Evolutionary conservation across 1,140 invertebrate genomes (phyloP), one percentile per base, ranked within the genome.

Genomic region (Bilobella aurantiaca): DNA sequence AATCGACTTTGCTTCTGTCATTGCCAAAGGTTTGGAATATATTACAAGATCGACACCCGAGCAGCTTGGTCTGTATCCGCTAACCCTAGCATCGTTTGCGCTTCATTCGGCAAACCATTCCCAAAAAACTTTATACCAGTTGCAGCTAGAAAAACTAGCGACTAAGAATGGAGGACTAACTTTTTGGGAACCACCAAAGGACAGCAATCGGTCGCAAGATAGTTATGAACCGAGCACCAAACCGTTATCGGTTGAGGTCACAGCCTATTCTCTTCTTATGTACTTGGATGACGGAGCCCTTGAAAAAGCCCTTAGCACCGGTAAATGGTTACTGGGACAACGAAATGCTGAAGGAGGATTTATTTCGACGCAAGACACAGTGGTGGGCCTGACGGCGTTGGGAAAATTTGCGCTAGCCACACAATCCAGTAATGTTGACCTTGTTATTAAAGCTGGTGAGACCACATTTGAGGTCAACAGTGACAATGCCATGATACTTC

Each of bases 161-260:
- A 76, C 81, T 53, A 73, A 74, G 27, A 73, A 75, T 66, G 78
- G 76, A 76, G 72, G 2, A 1, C 31, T 30, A 1, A 62, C 8
- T n/a, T 42, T 12, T n/a, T 42, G 37, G 37, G 37, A 42, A 42
- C 37, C 37, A 8, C 37, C 37, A 42, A 42, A 42, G n/a, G 37
- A 12, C 8, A n/a, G n/a, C 8, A 42, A 42, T 8, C 37, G 8
- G 8, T 12, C 8, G n/a, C 8, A 42, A 12, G 37, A 42, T 8
- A 28, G 31, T 16, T 5, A 34, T 46, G 12, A 46, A 29, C 62
- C 21, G 27, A 2, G 5, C 18, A 60, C 47, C 1, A 82, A 85
- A 46, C 86, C 87, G 12, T 82, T 88, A 1, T 89, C 93, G 70
- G 85, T 94, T 18, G 87, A 91, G 75, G 91, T 92, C 78, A 90